Percentiles rank a stretch among this genome's conserved stretches.
Conservation (phyloP, 2,113 vertebrate species). For the Alligator mississippiensis region DNA sequence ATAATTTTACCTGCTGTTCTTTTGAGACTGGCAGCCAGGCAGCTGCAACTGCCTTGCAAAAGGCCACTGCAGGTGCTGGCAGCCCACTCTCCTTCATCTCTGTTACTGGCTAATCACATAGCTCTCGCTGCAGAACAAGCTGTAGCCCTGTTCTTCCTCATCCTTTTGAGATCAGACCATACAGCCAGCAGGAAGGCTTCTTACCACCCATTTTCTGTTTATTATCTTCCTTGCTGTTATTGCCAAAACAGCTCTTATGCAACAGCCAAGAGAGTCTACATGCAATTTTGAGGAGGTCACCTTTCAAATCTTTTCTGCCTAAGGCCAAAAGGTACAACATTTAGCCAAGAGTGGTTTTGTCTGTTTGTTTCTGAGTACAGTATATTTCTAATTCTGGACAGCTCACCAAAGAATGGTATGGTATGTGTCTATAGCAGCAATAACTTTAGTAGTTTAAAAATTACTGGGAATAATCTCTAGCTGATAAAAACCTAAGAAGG, state of each 20-base stretch:
- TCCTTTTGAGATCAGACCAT: not conserved
- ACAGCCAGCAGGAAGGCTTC: not conserved
- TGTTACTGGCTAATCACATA: fast-evolving
- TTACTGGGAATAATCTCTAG: not conserved
- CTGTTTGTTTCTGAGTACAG: not conserved
- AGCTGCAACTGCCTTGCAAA: not conserved
- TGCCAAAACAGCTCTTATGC: not conserved
- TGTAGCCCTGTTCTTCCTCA: not conserved
- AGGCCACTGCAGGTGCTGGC: not conserved
- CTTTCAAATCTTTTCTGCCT: not conserved
- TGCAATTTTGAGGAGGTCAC: not conserved
- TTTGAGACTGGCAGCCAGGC: not conserved
- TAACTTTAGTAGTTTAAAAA: not conserved
- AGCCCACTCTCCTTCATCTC: not conserved
- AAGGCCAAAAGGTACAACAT: not conserved
- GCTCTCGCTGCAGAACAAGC: not conserved
- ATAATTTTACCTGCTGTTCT: not conserved
- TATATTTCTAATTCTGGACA: not conserved
- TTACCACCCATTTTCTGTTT: not conserved
- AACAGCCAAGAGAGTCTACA: not conserved
- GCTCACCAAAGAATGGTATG: not conserved
- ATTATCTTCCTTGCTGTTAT: not conserved
- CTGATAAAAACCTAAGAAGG: not conserved
- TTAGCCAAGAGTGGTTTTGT: not conserved
- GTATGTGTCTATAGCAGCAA: not conserved